Base-by-base conservation (phyloP, 2,888 invertebrate species). In the Adineta ricciae region DNA sequence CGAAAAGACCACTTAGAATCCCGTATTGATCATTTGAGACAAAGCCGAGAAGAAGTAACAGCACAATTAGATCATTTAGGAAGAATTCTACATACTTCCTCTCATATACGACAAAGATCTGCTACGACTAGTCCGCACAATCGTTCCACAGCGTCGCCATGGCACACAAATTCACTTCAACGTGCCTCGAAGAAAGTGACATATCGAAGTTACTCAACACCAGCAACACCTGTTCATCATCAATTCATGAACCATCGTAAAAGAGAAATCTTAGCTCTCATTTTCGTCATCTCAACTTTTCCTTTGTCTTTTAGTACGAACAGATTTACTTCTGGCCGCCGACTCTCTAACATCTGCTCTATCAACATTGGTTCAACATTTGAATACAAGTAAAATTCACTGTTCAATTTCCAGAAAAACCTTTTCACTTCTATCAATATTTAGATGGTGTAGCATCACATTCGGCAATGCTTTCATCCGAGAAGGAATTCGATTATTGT, bases 271-370 rank as follows among this genome's bases (percentile, higher is more conserved):
- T n/a, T n/a, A n/a, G n/a, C n/a, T n/a, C n/a, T n/a, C n/a, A n/a
- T n/a, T n/a, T n/a, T n/a, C n/a, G n/a, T n/a, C n/a, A n/a, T n/a
- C n/a, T n/a, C n/a, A n/a, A n/a, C n/a, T n/a, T n/a, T n/a, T n/a
- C n/a, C 27, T 32, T 32, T 32, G 5, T 32, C 7, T 32, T 19
- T 64, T 19, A 64, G 54, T 90, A 78, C 87, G 90, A 27, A 90
- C 95, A 89, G 96, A 96, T 91, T 93, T 98, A 85, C 92, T 97
- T 88, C 94, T 95, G 89, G 97, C 97, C 83, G 97, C 97, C 78
- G 97, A 97, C 91, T 96, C 96, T 46, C 97, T 98, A 88, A 97
- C 97, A 86, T 95, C 95, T 91, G 97, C 97, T 87, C 97, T 98
- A 96, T 96, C 96, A 52, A 95, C 96, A 46, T 93, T 98, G 88